Evolutionary conservation across 1,140 invertebrate species (phyloP), one percentile per base, ranked within the genome.

Genomic region (Dufourea novaeangliae): DNA sequence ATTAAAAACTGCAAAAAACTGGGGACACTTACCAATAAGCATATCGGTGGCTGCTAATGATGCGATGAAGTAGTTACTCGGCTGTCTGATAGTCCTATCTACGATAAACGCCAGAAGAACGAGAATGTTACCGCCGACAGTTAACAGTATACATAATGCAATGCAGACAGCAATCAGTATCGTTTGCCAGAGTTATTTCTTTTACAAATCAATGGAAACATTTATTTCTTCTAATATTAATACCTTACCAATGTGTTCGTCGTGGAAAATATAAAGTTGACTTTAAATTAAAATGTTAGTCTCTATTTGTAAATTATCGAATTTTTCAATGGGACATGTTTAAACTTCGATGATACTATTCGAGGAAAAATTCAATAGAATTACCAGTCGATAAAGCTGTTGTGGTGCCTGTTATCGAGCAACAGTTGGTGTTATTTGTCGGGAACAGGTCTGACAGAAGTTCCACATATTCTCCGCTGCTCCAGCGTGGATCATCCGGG

Each of bases 11-110:
- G 8, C n/a, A n/a, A 50, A 32, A 63, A n/a, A 22, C 0, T 29
- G 37, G 7, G 12, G 22, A 5, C 8, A 91, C 94, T 95, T 92
- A 95, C 99, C 99, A 91, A 99, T 99, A 73, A 99, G 94, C 93
- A 99, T 95, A 93, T 99, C 99, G 14, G 98, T 99, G 39, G 98
- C 97, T 29, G 99, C 99, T 54, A 99, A 94, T 0, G 98, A 99
- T 4, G 98, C 98, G 67, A 99, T 99, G 93, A 99, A 99, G 93
- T 99, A 99, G 93, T 99, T 99, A 89, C 98, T 99, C 2, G 99
- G 99, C 88, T 99, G 98, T 57, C 99, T 95, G 87, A 99, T 99
- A 70, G 97, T 97, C 72, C 98, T 94, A 91, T 99, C 99, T 32
- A 99, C 96, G 69, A 99, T 96, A 93, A 99, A 99, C 29, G 98